These are phyloP conservation scores for Pseudomyrmex flavicornis DNA, from an alignment of 1,140 invertebrate genomes.

Conservation along the genomic window DNA sequence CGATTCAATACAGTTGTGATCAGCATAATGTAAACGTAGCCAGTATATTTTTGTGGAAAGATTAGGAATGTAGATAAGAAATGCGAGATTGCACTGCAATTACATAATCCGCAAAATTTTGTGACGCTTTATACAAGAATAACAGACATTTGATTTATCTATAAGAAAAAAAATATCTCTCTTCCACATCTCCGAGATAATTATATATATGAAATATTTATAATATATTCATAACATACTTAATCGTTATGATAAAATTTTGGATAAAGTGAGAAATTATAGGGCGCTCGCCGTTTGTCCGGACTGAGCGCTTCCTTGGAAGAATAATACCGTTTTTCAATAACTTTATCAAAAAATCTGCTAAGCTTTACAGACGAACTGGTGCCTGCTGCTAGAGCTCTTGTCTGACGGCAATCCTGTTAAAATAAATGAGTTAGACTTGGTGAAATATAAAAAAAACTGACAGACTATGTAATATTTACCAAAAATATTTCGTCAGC, in stretches of 20 bases:
- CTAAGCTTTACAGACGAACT: slow-evolving; percentile 96
- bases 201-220: too few species aligned
- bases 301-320: slow-evolving; percentile 84
- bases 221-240: slow-evolving; percentile 35
- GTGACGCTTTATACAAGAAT: background rate
- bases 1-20: too few species aligned
- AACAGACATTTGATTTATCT: background rate
- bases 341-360: slow-evolving; percentile 97
- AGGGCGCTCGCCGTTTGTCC: slow-evolving; percentile 85
- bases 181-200: background rate
- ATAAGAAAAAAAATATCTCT: background rate
- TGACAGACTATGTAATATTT: slow-evolving; percentile 54
- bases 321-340: slow-evolving; percentile 89
- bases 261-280: slow-evolving; percentile 84
- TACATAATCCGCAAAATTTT: background rate
- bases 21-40: too few species aligned
- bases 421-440: slow-evolving; percentile 46
- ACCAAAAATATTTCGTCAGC: slow-evolving; percentile 96
- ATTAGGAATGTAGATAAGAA: slow-evolving; percentile 48
- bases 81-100: slow-evolving; percentile 10
- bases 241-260: slow-evolving; percentile 88
- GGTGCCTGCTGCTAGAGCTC: slow-evolving; percentile 95
- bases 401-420: slow-evolving; percentile 91
- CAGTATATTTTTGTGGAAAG: slow-evolving; percentile 9
- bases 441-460: background rate